Evolutionary conservation across 1,140 invertebrate species (phyloP), one percentile per base, ranked within the genome.

Genomic region (Glossosoma conforme): DNA sequence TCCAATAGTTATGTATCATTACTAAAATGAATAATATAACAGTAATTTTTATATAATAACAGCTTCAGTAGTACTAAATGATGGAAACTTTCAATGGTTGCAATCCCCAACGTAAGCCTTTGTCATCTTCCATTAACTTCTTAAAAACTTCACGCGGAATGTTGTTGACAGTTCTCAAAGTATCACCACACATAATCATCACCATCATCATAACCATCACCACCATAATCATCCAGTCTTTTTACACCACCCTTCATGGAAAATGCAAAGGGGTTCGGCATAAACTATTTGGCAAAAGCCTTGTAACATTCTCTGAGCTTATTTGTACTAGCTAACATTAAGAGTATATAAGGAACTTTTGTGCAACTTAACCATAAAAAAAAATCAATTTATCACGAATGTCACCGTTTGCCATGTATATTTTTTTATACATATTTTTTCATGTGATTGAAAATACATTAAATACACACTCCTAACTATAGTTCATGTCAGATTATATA

Each of bases 261-360:
- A 56, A 40, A 51, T 43, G 44, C 22, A 38, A 49, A 33, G 47
- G 44, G 54, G 41, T 43, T 48, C 33, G 44, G 37, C 51, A 51
- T 41, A 25, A 32, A 46, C 48, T 52, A 48, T 52, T 57, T 52
- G 55, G 55, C 55, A 44, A 49, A 43, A 44, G 55, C 55, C 55
- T 44, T 15, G 20, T 45, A 41, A 43, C 40, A 36, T 33, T 33
- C 15, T 11, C 4, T 33, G n/a, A 33, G n/a, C 11, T 33, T 18
- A 42, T 50, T 50, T 44, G 44, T 30, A 43, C 48, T 50, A 50
- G 28, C 40, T 49, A 54, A 37, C 28, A 48, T 54, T 47, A 44
- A 49, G 32, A 54, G 40, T 49, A 56, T 51, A 56, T 52, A 45
- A 57, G 55, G 55, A 57, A 57, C 55, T 57, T 57, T 52, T 52